Percentiles rank a stretch among this genome's conserved stretches.
Evolutionary conservation across 2,888 invertebrate species (phyloP).

Genomic region (Thera britannica): DNA sequence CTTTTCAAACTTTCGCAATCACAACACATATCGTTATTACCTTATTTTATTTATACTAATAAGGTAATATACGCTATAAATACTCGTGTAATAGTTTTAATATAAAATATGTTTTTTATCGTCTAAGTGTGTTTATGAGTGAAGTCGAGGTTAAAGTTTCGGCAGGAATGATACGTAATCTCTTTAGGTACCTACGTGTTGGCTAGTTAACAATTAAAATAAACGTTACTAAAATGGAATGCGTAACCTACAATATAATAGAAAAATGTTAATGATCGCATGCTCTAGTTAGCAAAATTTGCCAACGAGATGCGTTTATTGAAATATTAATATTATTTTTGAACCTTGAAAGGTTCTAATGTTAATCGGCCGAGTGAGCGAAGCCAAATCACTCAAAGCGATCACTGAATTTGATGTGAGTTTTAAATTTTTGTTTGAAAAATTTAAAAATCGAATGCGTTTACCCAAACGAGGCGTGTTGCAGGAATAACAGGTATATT

Average conservation of each 20-base stretch:
- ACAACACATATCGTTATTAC: no score
- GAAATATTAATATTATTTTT: constrained; percentile 22
- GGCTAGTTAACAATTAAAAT: constrained; percentile 12
- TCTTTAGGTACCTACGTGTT: constrained; percentile 5
- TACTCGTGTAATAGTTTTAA: no score
- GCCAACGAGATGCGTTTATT: constrained; percentile 38
- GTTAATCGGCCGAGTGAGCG: no score
- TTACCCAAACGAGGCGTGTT: no score
- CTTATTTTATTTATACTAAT: no score
- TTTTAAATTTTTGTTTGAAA: no score
- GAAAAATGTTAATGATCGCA: constrained; percentile 39
- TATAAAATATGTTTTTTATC: not conserved
- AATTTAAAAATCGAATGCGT: no score
- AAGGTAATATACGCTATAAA: no score
- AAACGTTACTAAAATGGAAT: constrained; percentile 23
- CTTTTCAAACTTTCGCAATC: no score
- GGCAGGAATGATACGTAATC: constrained; percentile 14
- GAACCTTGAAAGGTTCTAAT: not conserved
- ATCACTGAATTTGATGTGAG: no score
- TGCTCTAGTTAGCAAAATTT: constrained; percentile 49
- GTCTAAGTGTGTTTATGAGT: no score
- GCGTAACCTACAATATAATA: constrained; percentile 32
- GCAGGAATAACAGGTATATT: no score
- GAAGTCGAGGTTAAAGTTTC: constrained; percentile 5
- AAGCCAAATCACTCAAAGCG: not conserved